Conservation (phyloP, 1,140 invertebrate species). For the Aphaenogaster rudis region DNA sequence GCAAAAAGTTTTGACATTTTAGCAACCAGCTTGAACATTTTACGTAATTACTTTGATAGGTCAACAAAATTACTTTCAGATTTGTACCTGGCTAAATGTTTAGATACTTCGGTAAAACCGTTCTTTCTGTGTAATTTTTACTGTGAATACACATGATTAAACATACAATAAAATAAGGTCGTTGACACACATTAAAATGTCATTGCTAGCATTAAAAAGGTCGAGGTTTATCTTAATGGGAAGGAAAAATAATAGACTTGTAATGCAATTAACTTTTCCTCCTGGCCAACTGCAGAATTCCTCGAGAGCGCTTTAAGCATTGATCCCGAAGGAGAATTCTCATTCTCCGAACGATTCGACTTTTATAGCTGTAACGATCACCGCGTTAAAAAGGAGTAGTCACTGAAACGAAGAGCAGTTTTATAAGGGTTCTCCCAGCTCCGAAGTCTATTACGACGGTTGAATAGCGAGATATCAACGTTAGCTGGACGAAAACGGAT, state of each 20-base stretch:
- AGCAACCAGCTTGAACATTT: too few species aligned
- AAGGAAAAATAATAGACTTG: slow-evolving; percentile 41
- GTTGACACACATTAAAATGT: slow-evolving; percentile 3
- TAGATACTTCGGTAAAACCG: too few species aligned
- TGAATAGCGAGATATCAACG: slow-evolving; percentile 79
- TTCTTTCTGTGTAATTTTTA: not conserved
- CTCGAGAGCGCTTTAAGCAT: slow-evolving; percentile 48
- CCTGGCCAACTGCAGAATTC: slow-evolving; percentile 16
- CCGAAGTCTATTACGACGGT: slow-evolving; percentile 69
- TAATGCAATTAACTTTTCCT: slow-evolving; percentile 37
- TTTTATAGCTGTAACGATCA: slow-evolving; percentile 82
- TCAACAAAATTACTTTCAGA: too few species aligned
- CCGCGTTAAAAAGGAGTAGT: slow-evolving; percentile 80
- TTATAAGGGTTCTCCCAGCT: slow-evolving; percentile 77
- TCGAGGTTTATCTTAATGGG: slow-evolving; percentile 31
- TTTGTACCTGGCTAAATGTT: too few species aligned
- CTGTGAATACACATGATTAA: not conserved
- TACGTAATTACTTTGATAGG: too few species aligned
- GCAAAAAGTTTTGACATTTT: too few species aligned
- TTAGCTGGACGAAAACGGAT: slow-evolving; percentile 73
- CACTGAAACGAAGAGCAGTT: slow-evolving; percentile 79
- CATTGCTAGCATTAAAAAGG: not conserved
- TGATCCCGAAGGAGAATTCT: slow-evolving; percentile 71
- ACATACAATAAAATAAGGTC: not conserved
- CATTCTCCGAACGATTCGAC: slow-evolving; percentile 78